Base-by-base conservation (phyloP, 2,888 invertebrate genomes). In the Drosophila prolongata region DNA sequence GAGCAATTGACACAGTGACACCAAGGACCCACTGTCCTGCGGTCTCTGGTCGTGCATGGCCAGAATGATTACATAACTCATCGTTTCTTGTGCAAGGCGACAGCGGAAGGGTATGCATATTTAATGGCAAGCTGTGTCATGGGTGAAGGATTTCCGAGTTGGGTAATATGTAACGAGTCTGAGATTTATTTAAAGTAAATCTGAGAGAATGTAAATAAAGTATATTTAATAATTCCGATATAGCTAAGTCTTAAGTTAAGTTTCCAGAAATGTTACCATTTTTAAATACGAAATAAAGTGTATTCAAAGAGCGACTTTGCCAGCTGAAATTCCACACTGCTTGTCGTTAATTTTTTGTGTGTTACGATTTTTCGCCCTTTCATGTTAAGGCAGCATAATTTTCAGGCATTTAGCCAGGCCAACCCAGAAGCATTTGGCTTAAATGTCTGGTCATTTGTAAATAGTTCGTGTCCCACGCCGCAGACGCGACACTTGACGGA, bases 401-500 rank as follows among this genome's bases (percentile, higher is more conserved):
- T 89, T 81, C 89, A 79, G 79, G 76, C 83, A 78, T 78, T 83
- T 86, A 73, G 74, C 77, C 69, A 71, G 87, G 62, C 75, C 80
- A 80, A 70, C 58, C 83, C 82, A 88, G 88, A 83, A 87, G 75
- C 82, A 83, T 83, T 83, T 83, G 80, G 82, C 86, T 83, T 88
- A 87, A 83, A 87, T 83, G 88, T 78, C 71, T 83, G 82, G 86
- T 87, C 82, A 83, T 87, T 83, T 83, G 88, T 83, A 86, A 82
- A 87, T 82, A 85, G 82, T 82, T 82, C 83, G 80, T 82, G 88
- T 87, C 82, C 68, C 78, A 69, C 77, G 71, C 70, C 40, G 65
- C 65, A 43, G 65, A 54, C 35, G 49, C 80, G 76, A 70, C 83
- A 83, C 83, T 83, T 83, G 88, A 83, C 83, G 83, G 88, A 83